These are phyloP conservation scores for Sebastes cheni DNA, from an alignment of 2,797 vertebrate genomes.

Conservation along the genomic window DNA sequence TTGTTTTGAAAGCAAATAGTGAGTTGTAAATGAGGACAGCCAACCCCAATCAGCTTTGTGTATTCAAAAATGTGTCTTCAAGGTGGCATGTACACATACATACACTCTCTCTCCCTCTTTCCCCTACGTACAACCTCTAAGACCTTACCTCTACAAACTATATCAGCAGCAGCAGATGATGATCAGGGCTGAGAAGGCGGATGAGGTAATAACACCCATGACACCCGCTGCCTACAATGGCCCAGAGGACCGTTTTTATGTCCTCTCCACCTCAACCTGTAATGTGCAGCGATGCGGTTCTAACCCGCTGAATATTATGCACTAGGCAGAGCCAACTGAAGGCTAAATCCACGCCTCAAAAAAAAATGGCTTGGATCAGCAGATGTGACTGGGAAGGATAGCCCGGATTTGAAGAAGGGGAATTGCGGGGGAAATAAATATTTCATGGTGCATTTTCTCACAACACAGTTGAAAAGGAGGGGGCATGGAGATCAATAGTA, in stretches of 20 bases:
- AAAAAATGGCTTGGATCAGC: constrained; percentile 61
- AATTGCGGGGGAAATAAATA: constrained; percentile 60
- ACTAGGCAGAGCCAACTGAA: constrained; percentile 32
- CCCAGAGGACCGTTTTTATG: constrained; percentile 35
- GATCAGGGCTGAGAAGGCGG: constrained; percentile 19
- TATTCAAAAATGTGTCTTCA: neutral
- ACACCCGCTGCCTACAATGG: constrained; percentile 3
- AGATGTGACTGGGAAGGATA: constrained; percentile 63
- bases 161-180: constrained; percentile 11
- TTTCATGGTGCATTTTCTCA: constrained; percentile 62
- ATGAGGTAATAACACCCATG: constrained; percentile 31
- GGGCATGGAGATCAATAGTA: constrained; percentile 55
- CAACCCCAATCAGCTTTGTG: neutral
- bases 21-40: neutral
- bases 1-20: neutral
- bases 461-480: constrained; percentile 44
- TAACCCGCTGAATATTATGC: constrained; percentile 53
- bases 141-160: neutral
- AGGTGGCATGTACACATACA: neutral
- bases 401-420: constrained; percentile 35
- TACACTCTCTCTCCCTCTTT: neutral
- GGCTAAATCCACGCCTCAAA: constrained; percentile 37
- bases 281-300: constrained; percentile 54
- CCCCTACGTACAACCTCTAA: neutral
- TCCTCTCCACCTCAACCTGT: constrained; percentile 48